A percentile compares a stretch with the other conserved stretches of the same genome.
Evolutionary conservation across 2,797 vertebrate species (phyloP).

Genomic region (Myotis daubentonii): DNA sequence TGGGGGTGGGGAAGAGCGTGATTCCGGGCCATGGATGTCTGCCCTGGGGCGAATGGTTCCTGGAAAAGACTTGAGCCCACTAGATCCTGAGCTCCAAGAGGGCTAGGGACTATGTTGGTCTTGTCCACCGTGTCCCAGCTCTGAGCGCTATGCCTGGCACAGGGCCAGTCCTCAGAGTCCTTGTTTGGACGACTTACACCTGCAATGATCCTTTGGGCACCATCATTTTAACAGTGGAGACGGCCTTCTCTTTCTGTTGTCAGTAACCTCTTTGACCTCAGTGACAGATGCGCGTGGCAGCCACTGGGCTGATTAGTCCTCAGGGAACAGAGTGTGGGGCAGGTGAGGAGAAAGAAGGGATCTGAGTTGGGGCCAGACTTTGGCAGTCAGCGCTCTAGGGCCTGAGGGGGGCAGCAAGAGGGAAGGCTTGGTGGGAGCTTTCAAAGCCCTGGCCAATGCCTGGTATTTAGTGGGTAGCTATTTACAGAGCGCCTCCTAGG

Average conservation of each 20-base stretch:
- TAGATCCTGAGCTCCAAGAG: neutral
- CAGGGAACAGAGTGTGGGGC: neutral
- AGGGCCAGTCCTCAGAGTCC: neutral
- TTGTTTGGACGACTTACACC: neutral
- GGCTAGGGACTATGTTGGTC: neutral
- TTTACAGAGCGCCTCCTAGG: neutral
- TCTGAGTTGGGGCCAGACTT: neutral
- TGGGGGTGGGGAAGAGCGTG: neutral
- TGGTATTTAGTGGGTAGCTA: conserved; percentile 11
- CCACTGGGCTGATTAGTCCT: neutral
- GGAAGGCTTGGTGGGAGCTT: neutral
- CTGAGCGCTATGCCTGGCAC: neutral
- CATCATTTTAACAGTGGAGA: neutral
- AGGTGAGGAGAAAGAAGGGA: neutral
- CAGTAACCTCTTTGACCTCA: neutral
- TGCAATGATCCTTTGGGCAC: neutral
- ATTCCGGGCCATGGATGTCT: neutral
- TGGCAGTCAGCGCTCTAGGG: neutral
- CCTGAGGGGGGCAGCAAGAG: neutral
- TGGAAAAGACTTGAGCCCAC: neutral
- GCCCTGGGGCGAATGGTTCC: neutral
- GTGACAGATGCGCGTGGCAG: neutral
- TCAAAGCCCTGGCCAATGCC: neutral
- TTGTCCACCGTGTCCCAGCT: neutral
- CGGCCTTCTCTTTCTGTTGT: neutral